Base-by-base conservation (phyloP, 2,113 vertebrate species). In the Protobothrops mucrosquamatus region DNA sequence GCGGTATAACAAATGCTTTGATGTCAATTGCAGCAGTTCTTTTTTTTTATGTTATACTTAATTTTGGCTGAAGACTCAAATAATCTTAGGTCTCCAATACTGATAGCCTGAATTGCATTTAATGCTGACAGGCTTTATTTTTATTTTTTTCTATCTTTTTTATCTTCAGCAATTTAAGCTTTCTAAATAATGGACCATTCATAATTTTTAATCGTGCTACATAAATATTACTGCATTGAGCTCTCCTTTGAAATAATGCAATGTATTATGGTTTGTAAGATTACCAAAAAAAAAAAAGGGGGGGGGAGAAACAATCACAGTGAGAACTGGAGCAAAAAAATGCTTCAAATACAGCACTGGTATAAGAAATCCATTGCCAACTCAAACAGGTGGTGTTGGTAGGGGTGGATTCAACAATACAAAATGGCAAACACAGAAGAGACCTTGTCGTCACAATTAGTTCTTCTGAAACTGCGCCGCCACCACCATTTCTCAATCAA, bases 401-500 rank as follows among this genome's bases (percentile, higher is more conserved):
- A 24, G 15, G 69, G 15, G 2, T 20, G 93, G 87, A 94, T 88
- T 95, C 87, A 89, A 52, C 89, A 93, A 97, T 92, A 92, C 94
- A 81, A 85, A 93, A 96, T 91, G 93, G 95, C n/a, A 54, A 74
- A 87, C 69, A 74, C 14, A 59, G 8, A 64, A 94, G 87, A 81
- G 10, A 92, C 24, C 15, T 92, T 91, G 91, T 91, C 91, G 88
- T 95, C 94, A 95, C 95, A 94, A 96, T 91, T 94, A 89, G 95
- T 95, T 92, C 94, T 91, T 92, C 95, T 97, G 94, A 94, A 93
- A 89, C 94, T 96, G 95, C 97, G 97, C 93, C 89, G 94, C 91
- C 69, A 95, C 11, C 61, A 29, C 61, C 61, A 96, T 87, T 96
- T 29, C 96, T 95, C 97, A 98, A 94, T 98, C 97, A 98, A 97